Evolutionary conservation across 2,888 invertebrate species (phyloP), one percentile per base, ranked within the genome.

Genomic region (Drosophila crucigera): DNA sequence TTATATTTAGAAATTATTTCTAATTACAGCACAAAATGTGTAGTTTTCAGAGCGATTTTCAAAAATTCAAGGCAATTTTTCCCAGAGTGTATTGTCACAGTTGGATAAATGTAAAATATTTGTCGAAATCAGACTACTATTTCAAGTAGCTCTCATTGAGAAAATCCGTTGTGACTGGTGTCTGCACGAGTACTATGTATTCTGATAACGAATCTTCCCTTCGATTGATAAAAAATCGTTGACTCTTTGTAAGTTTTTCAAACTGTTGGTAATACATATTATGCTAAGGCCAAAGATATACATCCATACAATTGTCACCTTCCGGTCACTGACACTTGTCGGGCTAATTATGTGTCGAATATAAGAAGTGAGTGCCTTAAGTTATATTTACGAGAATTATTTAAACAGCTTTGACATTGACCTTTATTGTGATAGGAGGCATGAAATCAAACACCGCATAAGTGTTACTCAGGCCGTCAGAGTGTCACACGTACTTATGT

Each of bases 361-460:
- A 65, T 58, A 73, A 71, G 50, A 61, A 50, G 61, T 76, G 31
- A n/a, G 4, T 28, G 31, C 19, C 53, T 33, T 4, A 43, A 54
- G n/a, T n/a, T 4, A 22, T 35, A 37, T 10, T 43, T 37, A 50
- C 19, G 2, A 16, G 47, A 33, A 53, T 41, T 35, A 39, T 37
- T 65, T 58, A 28, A 71, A 33, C 53, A 47, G 37, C 35, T 30
- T 16, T 78, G 82, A 73, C 80, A 84, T 75, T 73, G 78, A 78
- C 84, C 84, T 67, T 60, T 49, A 66, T 63, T 67, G 60, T 54
- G 64, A 53, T 43, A 43, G 53, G 54, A 65, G 58, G 35, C 68
- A 68, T 78, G 66, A 71, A 84, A 82, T 73, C 65, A 80, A 84
- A 72, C 59, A 72, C 43, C 63, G 68, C 67, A 66, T 61, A 59